Evolutionary conservation across 1,140 invertebrate genomes (phyloP).

Genomic region (Macrotrachela quadricornifera): DNA sequence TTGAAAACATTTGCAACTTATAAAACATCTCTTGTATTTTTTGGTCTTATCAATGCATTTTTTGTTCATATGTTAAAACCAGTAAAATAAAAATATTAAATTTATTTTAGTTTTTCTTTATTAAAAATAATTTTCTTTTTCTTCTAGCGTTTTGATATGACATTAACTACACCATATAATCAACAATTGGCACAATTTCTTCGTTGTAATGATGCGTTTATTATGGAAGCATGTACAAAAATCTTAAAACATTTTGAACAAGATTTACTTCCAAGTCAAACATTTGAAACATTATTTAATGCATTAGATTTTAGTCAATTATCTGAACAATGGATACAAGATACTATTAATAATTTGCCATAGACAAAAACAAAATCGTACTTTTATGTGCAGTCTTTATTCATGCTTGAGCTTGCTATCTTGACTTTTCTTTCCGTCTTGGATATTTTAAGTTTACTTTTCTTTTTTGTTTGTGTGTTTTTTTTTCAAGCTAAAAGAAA

Average conservation of each 20-base stretch:
- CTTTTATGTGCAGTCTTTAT: too few relatives aligned
- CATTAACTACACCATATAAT: conserved; percentile 55
- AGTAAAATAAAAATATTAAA: not conserved
- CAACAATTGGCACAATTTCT: conserved; percentile 69
- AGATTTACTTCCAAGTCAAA: conserved; percentile 30
- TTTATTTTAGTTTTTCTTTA: conserved; percentile 2
- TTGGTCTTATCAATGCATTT: conserved; percentile 51
- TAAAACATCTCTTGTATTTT: conserved; percentile 62
- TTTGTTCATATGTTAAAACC: conserved; percentile 39
- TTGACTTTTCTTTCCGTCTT: too few relatives aligned
- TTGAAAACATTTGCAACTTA: conserved; percentile 31
- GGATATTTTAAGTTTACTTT: too few relatives aligned
- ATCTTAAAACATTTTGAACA: conserved; percentile 54
- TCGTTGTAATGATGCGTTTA: conserved; percentile 66
- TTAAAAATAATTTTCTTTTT: not conserved
- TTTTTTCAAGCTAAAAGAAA: too few relatives aligned
- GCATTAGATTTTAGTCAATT: too few relatives aligned
- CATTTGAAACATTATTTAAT: too few relatives aligned
- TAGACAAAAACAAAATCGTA: too few relatives aligned
- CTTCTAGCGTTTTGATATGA: conserved; percentile 41
- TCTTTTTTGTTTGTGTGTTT: too few relatives aligned
- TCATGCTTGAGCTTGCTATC: too few relatives aligned
- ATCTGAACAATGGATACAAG: too few relatives aligned
- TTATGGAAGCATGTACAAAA: conserved; percentile 63
- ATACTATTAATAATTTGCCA: too few relatives aligned